Evolutionary conservation across 2,888 invertebrate species (phyloP).

Genomic region (Lasioglossum marginatum): DNA sequence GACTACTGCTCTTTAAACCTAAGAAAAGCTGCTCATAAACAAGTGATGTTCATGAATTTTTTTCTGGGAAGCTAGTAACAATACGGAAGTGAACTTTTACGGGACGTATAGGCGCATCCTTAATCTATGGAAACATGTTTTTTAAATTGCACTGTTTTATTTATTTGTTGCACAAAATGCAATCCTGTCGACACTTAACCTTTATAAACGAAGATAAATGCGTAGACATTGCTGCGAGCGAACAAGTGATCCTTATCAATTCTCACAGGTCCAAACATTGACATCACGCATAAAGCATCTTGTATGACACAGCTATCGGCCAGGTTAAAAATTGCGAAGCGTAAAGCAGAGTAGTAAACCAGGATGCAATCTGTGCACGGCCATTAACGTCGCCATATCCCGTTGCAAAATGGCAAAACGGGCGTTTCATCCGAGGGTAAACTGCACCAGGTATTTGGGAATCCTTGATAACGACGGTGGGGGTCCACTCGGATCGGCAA

Average conservation of each 20-base stretch:
- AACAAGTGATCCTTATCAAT: not conserved
- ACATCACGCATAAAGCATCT: not conserved
- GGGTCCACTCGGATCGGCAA: constrained; percentile 10
- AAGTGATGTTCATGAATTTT: not conserved
- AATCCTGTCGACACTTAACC: too few species aligned
- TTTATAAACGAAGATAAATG: too few species aligned
- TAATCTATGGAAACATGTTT: not conserved
- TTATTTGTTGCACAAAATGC: not conserved
- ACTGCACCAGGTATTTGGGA: not conserved
- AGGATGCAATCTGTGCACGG: not conserved
- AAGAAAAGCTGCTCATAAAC: not conserved
- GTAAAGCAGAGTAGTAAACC: not conserved
- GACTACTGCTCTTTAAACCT: not conserved
- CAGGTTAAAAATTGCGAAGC: not conserved
- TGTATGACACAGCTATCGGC: not conserved
- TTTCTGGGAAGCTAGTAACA: not conserved
- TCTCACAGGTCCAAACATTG: not conserved
- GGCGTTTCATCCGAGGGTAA: not conserved
- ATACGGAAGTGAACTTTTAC: not conserved
- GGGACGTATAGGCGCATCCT: accelerated
- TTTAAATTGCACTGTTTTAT: not conserved
- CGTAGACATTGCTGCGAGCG: too few species aligned
- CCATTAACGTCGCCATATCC: not conserved
- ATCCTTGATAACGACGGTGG: not conserved
- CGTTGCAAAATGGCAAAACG: not conserved